Evolutionary conservation across 53 echinoderm and acorn worm genomes (phyloP).

Genomic region (Pentamera pediparva): DNA sequence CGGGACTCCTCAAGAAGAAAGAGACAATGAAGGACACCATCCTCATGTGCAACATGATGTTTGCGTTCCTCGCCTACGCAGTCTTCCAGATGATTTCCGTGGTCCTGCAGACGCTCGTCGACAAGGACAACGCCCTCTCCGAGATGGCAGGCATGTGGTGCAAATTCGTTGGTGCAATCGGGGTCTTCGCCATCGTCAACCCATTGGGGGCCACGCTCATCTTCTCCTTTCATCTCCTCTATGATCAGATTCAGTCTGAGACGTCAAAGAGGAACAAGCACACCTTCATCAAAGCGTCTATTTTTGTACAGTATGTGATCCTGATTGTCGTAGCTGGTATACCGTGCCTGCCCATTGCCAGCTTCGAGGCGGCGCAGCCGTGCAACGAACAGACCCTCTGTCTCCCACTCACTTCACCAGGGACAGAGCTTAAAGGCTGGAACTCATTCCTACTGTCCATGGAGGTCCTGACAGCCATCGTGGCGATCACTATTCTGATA

Average conservation of each 20-base stretch:
- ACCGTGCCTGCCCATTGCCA: conserved; percentile 67
- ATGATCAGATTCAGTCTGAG: conserved; percentile 6
- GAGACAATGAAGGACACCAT: conserved; percentile 48
- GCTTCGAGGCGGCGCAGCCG: conserved; percentile 44
- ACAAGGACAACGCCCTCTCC: not conserved
- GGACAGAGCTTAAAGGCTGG: conserved; percentile 52
- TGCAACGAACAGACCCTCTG: conserved; percentile 55
- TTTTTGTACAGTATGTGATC: conserved; percentile 50
- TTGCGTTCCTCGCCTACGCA: conserved; percentile 38
- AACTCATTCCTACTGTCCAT: conserved; percentile 59
- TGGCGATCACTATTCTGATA: conserved; percentile 51
- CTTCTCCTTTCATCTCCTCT: conserved; percentile 61
- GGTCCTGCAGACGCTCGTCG: conserved; percentile 23
- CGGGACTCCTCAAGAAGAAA: conserved; percentile 42
- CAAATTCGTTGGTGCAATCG: conserved; percentile 73
- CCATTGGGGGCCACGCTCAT: conserved; percentile 73
- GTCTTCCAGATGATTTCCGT: conserved; percentile 46
- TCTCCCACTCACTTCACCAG: conserved; percentile 57
- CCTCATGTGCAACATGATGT: conserved; percentile 51
- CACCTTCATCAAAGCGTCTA: conserved; percentile 47
- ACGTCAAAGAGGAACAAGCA: conserved; percentile 32
- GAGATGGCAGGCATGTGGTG: conserved; percentile 38
- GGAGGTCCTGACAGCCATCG: conserved; percentile 55
- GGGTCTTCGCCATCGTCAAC: conserved; percentile 48
- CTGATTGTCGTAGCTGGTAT: conserved; percentile 43